phyloP scores from a whole-genome alignment of 1,140 invertebrate genomes.

The Brachionus manjavacas region DNA sequence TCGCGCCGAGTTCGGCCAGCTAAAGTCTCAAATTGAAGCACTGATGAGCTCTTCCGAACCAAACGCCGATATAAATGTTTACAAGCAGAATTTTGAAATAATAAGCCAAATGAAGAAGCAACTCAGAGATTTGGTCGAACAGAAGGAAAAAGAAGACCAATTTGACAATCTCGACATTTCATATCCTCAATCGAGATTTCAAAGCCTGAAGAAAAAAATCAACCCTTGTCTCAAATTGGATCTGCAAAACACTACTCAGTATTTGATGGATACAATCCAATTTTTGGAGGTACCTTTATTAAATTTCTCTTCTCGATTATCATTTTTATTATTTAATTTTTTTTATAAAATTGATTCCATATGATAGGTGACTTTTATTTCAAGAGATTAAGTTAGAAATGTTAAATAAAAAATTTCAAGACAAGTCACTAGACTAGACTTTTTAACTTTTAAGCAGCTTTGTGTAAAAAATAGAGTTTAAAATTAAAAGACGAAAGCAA shows the following conservation, averaged over 20 bases:
- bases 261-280: neutral
- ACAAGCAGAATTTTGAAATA: neutral
- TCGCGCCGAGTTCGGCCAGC: neutral
- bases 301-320: no score
- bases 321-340: no score
- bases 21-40: neutral
- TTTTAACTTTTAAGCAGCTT: no score
- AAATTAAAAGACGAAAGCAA: no score
- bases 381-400: no score
- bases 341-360: no score
- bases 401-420: no score
- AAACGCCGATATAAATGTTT: neutral
- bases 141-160: neutral
- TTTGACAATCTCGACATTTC: neutral
- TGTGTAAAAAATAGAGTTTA: no score
- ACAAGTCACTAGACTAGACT: no score
- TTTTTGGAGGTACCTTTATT: constrained; percentile 6
- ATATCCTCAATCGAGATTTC: neutral
- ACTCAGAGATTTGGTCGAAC: neutral
- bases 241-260: neutral
- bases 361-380: no score
- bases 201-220: neutral
- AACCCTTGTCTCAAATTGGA: neutral
- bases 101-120: neutral
- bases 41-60: neutral